phyloP scores from a whole-genome alignment of 37 sponge, comb jelly and placozoan genomes.

The Eunapius fragilis region DNA sequence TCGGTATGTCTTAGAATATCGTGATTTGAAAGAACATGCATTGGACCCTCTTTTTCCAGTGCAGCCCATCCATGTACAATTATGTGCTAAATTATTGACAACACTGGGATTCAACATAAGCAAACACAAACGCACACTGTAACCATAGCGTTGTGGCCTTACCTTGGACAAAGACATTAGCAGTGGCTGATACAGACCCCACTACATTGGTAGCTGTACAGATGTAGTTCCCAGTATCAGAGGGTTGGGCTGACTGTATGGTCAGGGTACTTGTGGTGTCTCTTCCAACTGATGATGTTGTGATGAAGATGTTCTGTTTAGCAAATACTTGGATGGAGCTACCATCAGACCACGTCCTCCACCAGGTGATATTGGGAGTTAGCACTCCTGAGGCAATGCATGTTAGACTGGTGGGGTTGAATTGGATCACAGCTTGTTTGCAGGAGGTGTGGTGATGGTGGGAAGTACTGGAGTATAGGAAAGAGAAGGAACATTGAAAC shows the following conservation, averaged over 20 bases:
- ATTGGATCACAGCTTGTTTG: neutral
- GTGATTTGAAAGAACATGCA: too few species aligned
- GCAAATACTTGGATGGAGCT: neutral
- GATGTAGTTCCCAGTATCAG: slow-evolving; percentile 39
- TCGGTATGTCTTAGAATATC: too few species aligned
- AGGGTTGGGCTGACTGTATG: slow-evolving; percentile 1
- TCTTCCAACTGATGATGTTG: slow-evolving; percentile 10
- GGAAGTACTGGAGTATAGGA: slow-evolving; percentile 41
- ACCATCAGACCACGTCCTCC: slow-evolving; percentile 1
- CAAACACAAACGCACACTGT: too few species aligned
- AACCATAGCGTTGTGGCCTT: too few species aligned
- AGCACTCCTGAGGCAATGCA: slow-evolving; percentile 53
- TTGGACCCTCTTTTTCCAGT: too few species aligned
- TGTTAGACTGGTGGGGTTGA: slow-evolving; percentile 11
- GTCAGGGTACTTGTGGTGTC: slow-evolving; percentile 14
- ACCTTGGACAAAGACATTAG: slow-evolving; percentile 57
- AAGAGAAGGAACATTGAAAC: neutral
- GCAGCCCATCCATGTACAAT: too few species aligned
- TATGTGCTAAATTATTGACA: too few species aligned
- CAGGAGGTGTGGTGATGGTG: slow-evolving; percentile 8
- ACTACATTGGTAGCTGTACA: slow-evolving; percentile 45
- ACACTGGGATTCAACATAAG: too few species aligned
- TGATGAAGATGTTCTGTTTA: too few species aligned
- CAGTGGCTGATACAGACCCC: neutral
- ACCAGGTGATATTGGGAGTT: slow-evolving; percentile 65